phyloP scores from a whole-genome alignment of 2,113 vertebrate genomes.

The Phoenicopterus ruber region DNA sequence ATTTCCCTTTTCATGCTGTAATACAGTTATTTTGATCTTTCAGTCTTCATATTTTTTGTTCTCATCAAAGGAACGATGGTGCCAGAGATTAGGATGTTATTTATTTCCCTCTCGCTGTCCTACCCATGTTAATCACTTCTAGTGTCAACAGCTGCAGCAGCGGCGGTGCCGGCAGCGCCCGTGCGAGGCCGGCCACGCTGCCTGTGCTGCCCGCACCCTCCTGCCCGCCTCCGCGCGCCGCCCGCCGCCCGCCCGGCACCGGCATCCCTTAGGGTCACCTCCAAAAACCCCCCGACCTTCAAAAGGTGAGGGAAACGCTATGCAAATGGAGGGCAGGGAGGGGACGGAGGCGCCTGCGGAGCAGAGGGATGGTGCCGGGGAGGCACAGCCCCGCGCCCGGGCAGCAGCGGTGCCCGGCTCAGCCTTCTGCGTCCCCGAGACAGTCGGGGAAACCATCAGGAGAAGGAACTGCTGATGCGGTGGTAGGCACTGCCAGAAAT shows the following conservation, averaged over 20 bases:
- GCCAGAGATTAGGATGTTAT: conserved; percentile 53
- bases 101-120: conserved; percentile 36
- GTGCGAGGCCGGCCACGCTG: not conserved
- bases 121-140: conserved; percentile 46
- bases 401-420: not conserved
- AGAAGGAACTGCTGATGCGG: rapidly evolving
- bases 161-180: not conserved
- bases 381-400: rapidly evolving
- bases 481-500: not conserved
- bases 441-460: rapidly evolving
- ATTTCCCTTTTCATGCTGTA: conserved; percentile 62
- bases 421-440: rapidly evolving
- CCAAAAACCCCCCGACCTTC: not conserved
- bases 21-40: conserved; percentile 65
- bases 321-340: not conserved
- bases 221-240: not conserved
- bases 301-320: not conserved
- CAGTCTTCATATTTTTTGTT: conserved; percentile 59
- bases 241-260: not conserved
- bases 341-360: not conserved
- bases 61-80: conserved; percentile 67
- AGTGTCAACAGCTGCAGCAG: conserved; percentile 24
- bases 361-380: not conserved
- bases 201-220: not conserved
- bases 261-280: not conserved